Base-by-base conservation (phyloP, 1,140 invertebrate species). In the Apis florea region DNA sequence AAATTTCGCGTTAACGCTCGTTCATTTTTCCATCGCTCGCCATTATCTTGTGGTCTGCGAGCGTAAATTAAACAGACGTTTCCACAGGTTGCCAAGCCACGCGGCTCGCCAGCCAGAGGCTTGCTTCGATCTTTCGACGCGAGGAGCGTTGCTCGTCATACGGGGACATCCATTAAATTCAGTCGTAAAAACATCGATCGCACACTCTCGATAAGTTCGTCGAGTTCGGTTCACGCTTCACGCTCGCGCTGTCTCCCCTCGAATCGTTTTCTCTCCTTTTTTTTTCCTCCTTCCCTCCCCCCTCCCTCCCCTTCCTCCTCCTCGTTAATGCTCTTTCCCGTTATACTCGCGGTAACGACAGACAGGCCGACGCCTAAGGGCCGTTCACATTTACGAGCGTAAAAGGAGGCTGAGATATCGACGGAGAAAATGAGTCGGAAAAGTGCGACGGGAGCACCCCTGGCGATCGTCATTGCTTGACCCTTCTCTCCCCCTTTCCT, bases 341-440 rank as follows among this genome's bases (percentile, higher is more conserved):
- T 87, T 88, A 88, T 83, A 85, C 87, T 56, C 81, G 68, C 73
- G 76, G 86, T 88, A 88, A 88, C 87, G 87, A 85, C 84, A 79
- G 87, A 88, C 86, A 85, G 72, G 75, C 83, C 81, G 83, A 91
- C 90, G 90, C 89, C 89, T 89, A 90, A 90, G 90, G 89, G 89
- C 90, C 90, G 86, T 90, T 90, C 89, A 87, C 90, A 78, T 90
- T 91, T 90, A 90, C 88, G 90, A 91, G 89, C 83, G 73, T 71
- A 84, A 85, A 83, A 76, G 83, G 77, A 80, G 80, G 87, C 89
- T 80, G 79, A 85, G 88, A 90, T 90, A 90, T 90, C 89, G 88
- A 75, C 59, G 72, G 82, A 81, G 88, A 90, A 90, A 91, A 91
- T 90, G 90, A 91, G 88, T 91, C 81, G 88, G 86, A 90, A 91